A percentile compares a stretch with the other conserved stretches of the same genome.
Conservation (phyloP, 2,797 vertebrate species). For the Numenius phaeopus region DNA sequence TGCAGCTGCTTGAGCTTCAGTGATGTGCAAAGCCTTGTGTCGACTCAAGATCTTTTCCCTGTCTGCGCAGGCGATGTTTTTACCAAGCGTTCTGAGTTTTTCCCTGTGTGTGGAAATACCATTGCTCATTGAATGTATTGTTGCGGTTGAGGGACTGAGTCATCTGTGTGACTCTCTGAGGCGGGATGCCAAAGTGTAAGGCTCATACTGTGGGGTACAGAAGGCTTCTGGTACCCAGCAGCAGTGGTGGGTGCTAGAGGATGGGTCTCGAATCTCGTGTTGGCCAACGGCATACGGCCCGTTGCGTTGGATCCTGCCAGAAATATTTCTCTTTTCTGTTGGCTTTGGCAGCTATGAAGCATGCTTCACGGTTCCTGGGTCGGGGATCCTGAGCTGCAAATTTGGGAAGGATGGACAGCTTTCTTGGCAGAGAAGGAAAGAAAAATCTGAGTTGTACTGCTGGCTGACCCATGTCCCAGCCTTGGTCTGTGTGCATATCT, state of each 20-base stretch:
- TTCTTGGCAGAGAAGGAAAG: neutral
- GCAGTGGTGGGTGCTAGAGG: accelerated
- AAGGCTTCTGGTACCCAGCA: neutral
- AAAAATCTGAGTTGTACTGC: neutral
- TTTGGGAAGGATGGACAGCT: neutral
- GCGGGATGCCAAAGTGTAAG: neutral
- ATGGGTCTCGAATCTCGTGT: neutral
- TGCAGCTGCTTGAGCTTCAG: neutral
- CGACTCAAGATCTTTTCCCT: neutral
- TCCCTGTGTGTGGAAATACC: neutral
- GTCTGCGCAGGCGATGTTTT: neutral
- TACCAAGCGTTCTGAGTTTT: accelerated
- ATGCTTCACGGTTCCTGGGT: neutral
- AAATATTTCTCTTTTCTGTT: neutral
- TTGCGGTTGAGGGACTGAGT: neutral
- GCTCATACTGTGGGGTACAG: neutral
- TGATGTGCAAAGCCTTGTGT: neutral
- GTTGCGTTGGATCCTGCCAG: neutral
- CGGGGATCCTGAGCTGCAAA: neutral
- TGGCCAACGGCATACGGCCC: accelerated
- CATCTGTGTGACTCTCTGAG: neutral
- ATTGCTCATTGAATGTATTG: neutral
- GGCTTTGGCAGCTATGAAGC: neutral
- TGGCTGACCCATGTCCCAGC: neutral
- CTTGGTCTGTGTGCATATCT: neutral